Evolutionary conservation across 2,888 invertebrate species (phyloP).

Genomic region (Sepioteuthis lessoniana): DNA sequence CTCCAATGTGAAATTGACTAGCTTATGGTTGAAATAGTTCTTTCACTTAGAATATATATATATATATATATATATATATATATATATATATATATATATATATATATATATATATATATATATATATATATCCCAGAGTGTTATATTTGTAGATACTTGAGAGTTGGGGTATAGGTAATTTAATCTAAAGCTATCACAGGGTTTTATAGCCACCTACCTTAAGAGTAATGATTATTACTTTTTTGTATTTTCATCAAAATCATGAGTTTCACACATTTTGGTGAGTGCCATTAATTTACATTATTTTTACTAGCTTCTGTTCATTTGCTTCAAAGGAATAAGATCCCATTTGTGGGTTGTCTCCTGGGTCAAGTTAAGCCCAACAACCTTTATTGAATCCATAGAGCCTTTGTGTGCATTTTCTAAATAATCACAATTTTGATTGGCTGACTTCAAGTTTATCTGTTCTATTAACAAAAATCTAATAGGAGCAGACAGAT

Average conservation of each 20-base stretch:
- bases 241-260: neutral
- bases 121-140: neutral
- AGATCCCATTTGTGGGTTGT: neutral
- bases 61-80: neutral
- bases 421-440: conserved; percentile 6
- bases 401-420: neutral
- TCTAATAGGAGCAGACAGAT: neutral
- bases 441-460: neutral
- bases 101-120: neutral
- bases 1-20: neutral
- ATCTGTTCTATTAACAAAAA: neutral
- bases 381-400: neutral
- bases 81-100: neutral
- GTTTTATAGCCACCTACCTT: neutral
- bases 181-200: neutral
- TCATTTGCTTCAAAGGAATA: conserved; percentile 20
- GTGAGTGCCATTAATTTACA: neutral
- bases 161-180: neutral
- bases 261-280: neutral
- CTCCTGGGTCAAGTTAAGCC: neutral
- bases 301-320: neutral
- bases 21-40: neutral
- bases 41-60: neutral
- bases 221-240: neutral
- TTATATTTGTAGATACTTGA: neutral